Base-by-base conservation (phyloP, 2,888 invertebrate genomes). In the Fabriciana adippe region DNA sequence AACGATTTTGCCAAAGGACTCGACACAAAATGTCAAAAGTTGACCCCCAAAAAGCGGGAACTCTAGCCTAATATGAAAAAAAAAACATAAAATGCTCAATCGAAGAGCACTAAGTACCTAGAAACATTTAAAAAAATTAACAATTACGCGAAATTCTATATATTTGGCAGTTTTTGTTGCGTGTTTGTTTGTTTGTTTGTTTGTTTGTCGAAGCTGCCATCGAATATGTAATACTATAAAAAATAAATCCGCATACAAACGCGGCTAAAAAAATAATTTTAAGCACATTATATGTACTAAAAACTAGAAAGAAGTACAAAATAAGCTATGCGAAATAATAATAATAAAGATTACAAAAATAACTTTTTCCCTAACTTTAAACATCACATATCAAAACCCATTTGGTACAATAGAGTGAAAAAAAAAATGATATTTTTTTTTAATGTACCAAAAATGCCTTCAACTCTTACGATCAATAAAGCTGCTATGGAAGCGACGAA, bases 261-360 rank as follows among this genome's bases (percentile, higher is more conserved):
- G 73, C 70, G 72, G 69, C 61, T 67, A 70, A 70, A 72, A n/a
- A 70, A 64, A 70, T 74, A 31, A 55, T 3, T 72, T 82, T 83
- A 87, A 85, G 86, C 84, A 86, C 83, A 79, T 82, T 81, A 73
- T 76, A 76, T 77, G 79, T 76, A 76, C 76, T 76, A 81, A 78
- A 74, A 72, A 75, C 80, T 73, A 82, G 82, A 81, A 80, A 81
- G 81, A 81, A 76, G 79, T 84, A 88, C 77, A 87, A 88, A 86
- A 88, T 85, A 89, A 86, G 82, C 84, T 87, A 83, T 78, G 79
- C 78, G 81, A 82, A 83, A 41, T 41, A 41, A 41, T 41, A 41
- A 41, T 41, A 59, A 84, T 82, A 85, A 87, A 78, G 75, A 77
- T 82, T 89, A 87, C 79, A 89, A 89, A 89, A 89, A 89, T 88